These are phyloP conservation scores for Festucalex cinctus DNA, from an alignment of 2,113 vertebrate species.

Conservation along the genomic window DNA sequence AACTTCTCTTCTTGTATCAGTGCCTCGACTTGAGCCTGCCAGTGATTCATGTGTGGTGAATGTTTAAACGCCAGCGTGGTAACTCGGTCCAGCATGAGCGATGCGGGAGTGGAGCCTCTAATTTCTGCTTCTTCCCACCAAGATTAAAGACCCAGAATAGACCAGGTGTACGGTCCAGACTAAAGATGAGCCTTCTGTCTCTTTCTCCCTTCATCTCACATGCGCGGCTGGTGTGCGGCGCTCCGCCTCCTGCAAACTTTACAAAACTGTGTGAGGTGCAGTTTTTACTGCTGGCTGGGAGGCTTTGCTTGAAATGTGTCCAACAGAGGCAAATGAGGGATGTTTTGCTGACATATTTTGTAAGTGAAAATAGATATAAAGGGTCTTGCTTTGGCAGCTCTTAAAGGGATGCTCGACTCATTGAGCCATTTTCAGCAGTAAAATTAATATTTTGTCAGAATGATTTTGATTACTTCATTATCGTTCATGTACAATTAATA, in stretches of 20 bases:
- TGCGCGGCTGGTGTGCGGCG: not conserved
- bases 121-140: conserved; percentile 63
- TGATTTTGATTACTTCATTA: too few relatives aligned
- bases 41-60: conserved; percentile 39
- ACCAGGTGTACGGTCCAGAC: conserved; percentile 67
- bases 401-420: not conserved
- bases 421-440: too few relatives aligned
- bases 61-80: conserved; percentile 30
- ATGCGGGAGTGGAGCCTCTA: conserved; percentile 49
- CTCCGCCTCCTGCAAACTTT: conserved; percentile 15
- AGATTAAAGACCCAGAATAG: conserved; percentile 65
- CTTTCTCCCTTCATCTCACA: conserved; percentile 32
- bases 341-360: not conserved
- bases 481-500: too few relatives aligned
- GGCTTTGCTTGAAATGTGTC: not conserved
- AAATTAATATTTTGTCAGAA: too few relatives aligned
- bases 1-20: not conserved
- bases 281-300: not conserved
- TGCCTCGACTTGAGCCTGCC: conserved; percentile 8
- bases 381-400: not conserved
- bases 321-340: not conserved
- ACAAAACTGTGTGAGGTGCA: not conserved
- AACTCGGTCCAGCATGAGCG: conserved; percentile 38
- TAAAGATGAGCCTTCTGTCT: conserved; percentile 30
- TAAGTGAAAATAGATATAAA: not conserved